Conservation (phyloP, 2,888 invertebrate species). For the Agrilus mali region DNA sequence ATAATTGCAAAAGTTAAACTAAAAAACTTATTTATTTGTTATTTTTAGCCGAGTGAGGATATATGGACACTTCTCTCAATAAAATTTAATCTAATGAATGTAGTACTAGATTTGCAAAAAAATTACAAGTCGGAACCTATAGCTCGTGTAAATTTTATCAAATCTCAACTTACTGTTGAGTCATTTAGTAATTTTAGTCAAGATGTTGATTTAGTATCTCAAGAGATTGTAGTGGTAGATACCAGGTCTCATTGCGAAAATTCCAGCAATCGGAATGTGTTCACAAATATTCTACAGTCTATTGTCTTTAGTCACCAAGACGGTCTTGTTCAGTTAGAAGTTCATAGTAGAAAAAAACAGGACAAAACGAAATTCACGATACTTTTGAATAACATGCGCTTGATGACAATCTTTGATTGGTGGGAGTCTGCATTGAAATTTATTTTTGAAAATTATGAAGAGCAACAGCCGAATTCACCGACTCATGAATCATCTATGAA, state of each 20-base stretch:
- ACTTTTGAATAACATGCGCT: constrained; percentile 84
- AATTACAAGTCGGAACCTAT: constrained; percentile 46
- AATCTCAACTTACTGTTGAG: constrained; percentile 75
- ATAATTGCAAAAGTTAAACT: neutral
- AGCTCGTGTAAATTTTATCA: constrained; percentile 84
- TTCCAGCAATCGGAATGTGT: constrained; percentile 68
- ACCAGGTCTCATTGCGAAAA: constrained; percentile 55
- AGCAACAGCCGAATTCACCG: constrained; percentile 13
- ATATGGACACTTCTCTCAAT: constrained; percentile 72
- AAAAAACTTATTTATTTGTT: neutral
- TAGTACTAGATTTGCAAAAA: constrained; percentile 60
- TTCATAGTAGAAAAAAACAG: constrained; percentile 44
- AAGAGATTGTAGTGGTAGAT: constrained; percentile 74
- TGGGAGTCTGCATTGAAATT: constrained; percentile 76
- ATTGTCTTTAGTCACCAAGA: constrained; percentile 20
- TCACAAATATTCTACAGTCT: constrained; percentile 77
- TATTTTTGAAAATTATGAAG: constrained; percentile 39
- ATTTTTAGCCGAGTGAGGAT: constrained; percentile 28
- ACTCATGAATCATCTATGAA: constrained; percentile 9
- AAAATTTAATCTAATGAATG: constrained; percentile 74
- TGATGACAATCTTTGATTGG: constrained; percentile 91
- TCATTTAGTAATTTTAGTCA: constrained; percentile 79
- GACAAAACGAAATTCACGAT: constrained; percentile 72
- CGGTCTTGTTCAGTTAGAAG: constrained; percentile 30
- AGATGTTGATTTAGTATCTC: constrained; percentile 86